Percentiles rank a stretch among this genome's conserved stretches.
Conservation (phyloP, 2,113 vertebrate species). For the Otus sunia region DNA sequence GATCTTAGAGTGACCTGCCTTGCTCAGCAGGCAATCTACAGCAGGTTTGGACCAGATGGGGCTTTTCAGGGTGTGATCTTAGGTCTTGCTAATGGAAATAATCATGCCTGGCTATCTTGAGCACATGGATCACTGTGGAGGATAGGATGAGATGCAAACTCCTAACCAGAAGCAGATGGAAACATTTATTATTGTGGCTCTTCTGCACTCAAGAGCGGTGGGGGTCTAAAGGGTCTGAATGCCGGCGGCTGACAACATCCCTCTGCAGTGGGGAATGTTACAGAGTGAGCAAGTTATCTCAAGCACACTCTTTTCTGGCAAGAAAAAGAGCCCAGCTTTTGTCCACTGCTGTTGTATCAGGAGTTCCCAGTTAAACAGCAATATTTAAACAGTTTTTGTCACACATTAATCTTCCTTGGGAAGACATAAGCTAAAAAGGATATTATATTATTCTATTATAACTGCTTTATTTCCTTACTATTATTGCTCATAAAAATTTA, state of each 20-base stretch:
- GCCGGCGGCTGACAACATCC: not conserved
- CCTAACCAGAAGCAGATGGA: constrained; percentile 41
- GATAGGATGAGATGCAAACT: not conserved
- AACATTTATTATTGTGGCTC: constrained; percentile 3
- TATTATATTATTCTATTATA: not conserved
- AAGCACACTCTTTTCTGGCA: not conserved
- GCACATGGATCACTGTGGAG: not conserved
- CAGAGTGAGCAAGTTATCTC: not conserved
- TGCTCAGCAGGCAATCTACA: not conserved
- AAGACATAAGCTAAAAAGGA: not conserved
- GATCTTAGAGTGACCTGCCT: not conserved
- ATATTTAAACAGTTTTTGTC: not conserved
- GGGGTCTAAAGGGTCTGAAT: not conserved
- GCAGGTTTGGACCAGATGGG: constrained; percentile 28
- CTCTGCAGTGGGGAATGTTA: not conserved
- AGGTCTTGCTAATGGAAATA: constrained; percentile 7
- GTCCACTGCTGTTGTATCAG: not conserved
- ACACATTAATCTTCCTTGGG: not conserved
- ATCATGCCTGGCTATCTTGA: not conserved
- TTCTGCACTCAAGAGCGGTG: not conserved
- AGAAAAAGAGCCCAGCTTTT: not conserved
- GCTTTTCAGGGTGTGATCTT: constrained; percentile 13
- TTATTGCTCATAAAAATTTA: not conserved
- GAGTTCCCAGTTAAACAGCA: not conserved
- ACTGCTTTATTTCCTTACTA: not conserved